phyloP scores from a whole-genome alignment of 2,797 vertebrate species.

The Morus bassanus region DNA sequence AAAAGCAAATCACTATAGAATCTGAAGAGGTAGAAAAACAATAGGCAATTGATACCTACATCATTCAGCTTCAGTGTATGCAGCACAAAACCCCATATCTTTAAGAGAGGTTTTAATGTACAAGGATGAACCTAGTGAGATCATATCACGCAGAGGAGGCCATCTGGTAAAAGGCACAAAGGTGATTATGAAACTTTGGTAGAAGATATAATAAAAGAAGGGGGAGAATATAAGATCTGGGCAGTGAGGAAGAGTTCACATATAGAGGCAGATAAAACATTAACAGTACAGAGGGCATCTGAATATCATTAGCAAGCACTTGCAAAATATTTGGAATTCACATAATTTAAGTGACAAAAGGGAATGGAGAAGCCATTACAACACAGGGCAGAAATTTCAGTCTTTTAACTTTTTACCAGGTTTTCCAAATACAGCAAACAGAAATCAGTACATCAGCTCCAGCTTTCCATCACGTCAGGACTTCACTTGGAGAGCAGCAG shows the following conservation, averaged over 20 bases:
- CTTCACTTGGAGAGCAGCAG: neutral
- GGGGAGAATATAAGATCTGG: neutral
- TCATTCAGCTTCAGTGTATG: neutral
- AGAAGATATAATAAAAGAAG: neutral
- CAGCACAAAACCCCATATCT: neutral
- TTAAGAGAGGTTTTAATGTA: neutral
- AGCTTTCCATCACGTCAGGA: neutral
- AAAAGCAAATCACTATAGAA: neutral
- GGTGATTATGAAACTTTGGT: neutral
- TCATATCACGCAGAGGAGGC: neutral
- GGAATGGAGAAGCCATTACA: neutral
- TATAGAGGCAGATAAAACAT: neutral
- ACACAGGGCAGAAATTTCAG: neutral
- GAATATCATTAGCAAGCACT: neutral
- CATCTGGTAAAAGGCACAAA: neutral
- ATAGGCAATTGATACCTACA: neutral
- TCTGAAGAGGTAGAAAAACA: neutral
- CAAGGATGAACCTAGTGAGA: neutral
- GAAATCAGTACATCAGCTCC: neutral
- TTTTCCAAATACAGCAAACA: neutral
- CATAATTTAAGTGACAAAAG: neutral
- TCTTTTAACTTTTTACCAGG: neutral
- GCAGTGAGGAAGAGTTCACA: neutral
- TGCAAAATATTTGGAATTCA: neutral
- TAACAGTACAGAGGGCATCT: neutral